Evolutionary conservation across 1,140 invertebrate genomes (phyloP).

Genomic region (Plutomurus gul): DNA sequence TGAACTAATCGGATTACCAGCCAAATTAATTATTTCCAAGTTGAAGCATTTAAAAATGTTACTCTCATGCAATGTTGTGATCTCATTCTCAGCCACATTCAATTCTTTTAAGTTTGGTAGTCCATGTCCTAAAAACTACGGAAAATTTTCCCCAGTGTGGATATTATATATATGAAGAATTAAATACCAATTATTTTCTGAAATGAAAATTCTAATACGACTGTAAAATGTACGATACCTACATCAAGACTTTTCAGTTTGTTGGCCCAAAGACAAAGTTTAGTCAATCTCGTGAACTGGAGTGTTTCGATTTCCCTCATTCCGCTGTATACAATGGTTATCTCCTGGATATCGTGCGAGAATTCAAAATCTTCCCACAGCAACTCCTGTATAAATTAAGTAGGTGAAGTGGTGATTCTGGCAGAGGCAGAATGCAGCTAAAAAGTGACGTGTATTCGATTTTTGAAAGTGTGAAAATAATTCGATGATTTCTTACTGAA

Average conservation of each 20-base stretch:
- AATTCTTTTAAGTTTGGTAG: background rate
- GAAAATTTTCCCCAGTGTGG: no score
- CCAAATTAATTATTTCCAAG: background rate
- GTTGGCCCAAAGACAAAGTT: background rate
- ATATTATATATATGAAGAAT: no score
- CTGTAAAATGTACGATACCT: no score
- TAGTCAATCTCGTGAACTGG: background rate
- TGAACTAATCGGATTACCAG: constrained; percentile 3
- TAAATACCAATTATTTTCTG: no score
- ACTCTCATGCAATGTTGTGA: background rate
- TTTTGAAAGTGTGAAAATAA: no score
- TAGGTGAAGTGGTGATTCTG: background rate
- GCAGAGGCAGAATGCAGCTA: background rate
- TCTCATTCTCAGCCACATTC: background rate
- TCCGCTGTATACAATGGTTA: constrained; percentile 8
- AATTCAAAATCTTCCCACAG: background rate
- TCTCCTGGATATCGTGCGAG: background rate
- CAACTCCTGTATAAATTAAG: background rate
- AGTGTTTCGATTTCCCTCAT: background rate
- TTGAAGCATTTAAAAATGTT: background rate
- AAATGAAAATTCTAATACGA: no score
- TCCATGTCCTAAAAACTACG: background rate
- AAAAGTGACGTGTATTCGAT: background rate
- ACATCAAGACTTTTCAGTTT: background rate
- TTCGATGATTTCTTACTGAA: background rate